A percentile compares a stretch with the other conserved stretches of the same genome.
Conservation (phyloP, 2,888 invertebrate genomes). For the Eilema depressum region DNA sequence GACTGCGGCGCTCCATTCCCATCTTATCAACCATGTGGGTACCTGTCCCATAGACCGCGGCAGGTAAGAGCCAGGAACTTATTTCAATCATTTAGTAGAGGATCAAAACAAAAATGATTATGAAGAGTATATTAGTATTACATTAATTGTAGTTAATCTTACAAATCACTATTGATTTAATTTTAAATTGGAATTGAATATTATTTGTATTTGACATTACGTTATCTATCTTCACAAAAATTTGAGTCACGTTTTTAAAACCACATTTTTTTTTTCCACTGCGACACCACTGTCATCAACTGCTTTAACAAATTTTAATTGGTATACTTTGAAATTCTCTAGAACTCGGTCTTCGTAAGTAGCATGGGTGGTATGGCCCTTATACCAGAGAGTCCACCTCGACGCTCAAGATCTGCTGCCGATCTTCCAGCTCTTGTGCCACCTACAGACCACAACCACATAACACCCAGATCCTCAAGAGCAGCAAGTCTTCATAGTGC, state of each 20-base stretch:
- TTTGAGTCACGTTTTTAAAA: background rate
- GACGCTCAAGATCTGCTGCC: slow-evolving; percentile 94
- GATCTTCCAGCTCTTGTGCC: slow-evolving; percentile 92
- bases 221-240: background rate
- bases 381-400: slow-evolving; percentile 89
- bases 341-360: slow-evolving; percentile 96
- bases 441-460: slow-evolving; percentile 79
- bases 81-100: background rate
- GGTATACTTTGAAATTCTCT: slow-evolving; percentile 56
- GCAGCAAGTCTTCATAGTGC: slow-evolving; percentile 82
- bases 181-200: background rate
- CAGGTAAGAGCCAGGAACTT: slow-evolving; percentile 66
- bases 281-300: background rate
- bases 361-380: slow-evolving; percentile 89
- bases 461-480: slow-evolving; percentile 75
- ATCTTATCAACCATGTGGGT: slow-evolving; percentile 80
- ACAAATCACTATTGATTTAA: background rate
- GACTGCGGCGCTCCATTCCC: slow-evolving; percentile 79
- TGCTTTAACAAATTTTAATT: background rate
- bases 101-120: background rate
- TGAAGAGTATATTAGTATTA: background rate
- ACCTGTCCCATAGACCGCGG: slow-evolving; percentile 77
- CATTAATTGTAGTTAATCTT: background rate
- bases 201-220: background rate
- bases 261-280: background rate